These are phyloP conservation scores for Mandrillus leucophaeus DNA, from an alignment of 2,113 vertebrate genomes.

Conservation along the genomic window DNA sequence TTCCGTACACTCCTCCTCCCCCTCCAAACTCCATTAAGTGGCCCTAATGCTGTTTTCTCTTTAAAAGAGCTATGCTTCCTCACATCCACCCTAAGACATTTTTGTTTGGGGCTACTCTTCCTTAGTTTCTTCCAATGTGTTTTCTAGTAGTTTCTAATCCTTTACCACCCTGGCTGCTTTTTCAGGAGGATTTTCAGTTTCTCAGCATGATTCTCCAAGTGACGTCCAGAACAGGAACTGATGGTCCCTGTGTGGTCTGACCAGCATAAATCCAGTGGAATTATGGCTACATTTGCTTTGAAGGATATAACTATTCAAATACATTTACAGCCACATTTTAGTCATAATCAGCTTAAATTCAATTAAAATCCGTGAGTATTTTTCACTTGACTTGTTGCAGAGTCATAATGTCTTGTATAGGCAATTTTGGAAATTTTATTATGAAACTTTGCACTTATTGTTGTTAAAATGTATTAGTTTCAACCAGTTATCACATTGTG, in stretches of 20 bases:
- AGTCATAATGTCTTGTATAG: background rate
- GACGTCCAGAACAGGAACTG: background rate
- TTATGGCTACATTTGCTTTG: background rate
- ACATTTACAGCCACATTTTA: background rate
- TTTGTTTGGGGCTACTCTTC: background rate
- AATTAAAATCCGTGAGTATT: background rate
- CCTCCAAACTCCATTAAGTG: background rate
- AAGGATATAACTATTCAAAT: background rate
- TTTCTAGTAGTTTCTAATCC: background rate
- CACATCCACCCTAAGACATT: background rate
- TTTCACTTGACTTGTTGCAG: background rate
- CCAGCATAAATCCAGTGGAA: background rate
- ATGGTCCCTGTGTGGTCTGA: background rate
- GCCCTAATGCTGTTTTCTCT: background rate
- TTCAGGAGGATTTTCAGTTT: background rate
- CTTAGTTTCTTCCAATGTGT: background rate
- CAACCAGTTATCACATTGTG: background rate
- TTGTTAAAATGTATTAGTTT: slow-evolving; percentile 1
- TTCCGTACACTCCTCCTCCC: background rate
- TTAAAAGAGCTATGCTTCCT: background rate
- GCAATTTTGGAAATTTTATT: background rate
- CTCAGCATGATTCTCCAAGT: background rate
- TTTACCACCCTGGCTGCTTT: background rate
- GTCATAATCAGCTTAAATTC: background rate
- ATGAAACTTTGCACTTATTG: background rate